Evolutionary conservation across 2,888 invertebrate species (phyloP), one percentile per base, ranked within the genome.

Genomic region (Hybos culiciformis): DNA sequence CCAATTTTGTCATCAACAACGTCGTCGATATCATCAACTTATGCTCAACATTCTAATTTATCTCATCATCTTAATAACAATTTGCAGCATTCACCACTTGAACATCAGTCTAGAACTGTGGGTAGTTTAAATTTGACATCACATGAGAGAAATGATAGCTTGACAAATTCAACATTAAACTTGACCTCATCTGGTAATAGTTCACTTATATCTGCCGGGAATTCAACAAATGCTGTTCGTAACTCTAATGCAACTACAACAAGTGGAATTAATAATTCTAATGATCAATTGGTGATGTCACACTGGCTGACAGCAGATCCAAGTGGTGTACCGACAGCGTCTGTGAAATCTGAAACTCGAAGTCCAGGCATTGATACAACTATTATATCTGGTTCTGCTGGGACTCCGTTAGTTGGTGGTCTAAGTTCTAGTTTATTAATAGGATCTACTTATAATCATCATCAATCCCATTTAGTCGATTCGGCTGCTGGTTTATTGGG

Each of bases 331-430:
- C 47, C 57, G 39, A 45, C 48, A 32, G 55, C 66, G 31, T 55
- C 58, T 5, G 80, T 82, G 49, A 82, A 82, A 69, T 78, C 78
- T 55, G 82, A 82, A 66, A 77, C 79, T 53, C 77, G 80, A 54
- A 80, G 79, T 66, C 80, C 80, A 52, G 69, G 77, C 56, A 71
- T 73, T 54, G 77, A 74, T 52, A 64, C 68, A 48, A 9, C 36
- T 20, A 7, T 20, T n/a, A 20, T 36, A 19, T 20, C n/a, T 36
- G 36, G 36, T 19, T n/a, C n/a, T n/a, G n/a, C n/a, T n/a, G n/a
- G n/a, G n/a, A n/a, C n/a, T n/a, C n/a, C n/a, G n/a, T n/a, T n/a
- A n/a, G 70, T 69, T 62, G 68, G 68, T 63, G 69, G 68, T 57
- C 63, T 18, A 37, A 45, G 2, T 20, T 32, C 41, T 12, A 33